Base-by-base conservation (phyloP, 2,888 invertebrate species). In the Alentia gelatinosa region DNA sequence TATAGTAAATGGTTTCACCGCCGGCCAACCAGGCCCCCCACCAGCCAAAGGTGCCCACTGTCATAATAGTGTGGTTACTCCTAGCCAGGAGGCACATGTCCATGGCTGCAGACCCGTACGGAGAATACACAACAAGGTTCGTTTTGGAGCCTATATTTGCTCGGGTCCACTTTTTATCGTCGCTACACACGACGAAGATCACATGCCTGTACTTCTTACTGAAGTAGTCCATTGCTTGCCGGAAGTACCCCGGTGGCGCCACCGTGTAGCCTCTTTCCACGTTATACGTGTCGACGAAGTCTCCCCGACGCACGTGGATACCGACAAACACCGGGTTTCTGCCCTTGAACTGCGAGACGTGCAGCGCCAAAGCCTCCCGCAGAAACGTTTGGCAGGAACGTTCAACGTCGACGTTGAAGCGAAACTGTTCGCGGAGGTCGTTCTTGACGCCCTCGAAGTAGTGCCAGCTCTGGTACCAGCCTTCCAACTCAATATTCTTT, bases 31-130 rank as follows among this genome's bases (percentile, higher is more conserved):
- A 40, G 56, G 93, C 93, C 90, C 92, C 93, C 93, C 92, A 26
- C 93, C 93, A 91, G 4, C 92, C 91, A 50, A 93, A 93, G n/a
- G 93, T 91, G 33, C 93, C 93, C 23, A 92, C 92, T 1, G 93
- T 93, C 42, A 93, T 92, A 37, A 93, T 92, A 68, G 92, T 92
- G 90, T 93, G 93, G 89, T 93, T 93, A 50, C 92, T 93, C 33
- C 42, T 79, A n/a, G 93, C 88, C 47, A 93, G 90, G 26, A 93
- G 40, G 42, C 90, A 91, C 74, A 93, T 84, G 74, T 93, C 93
- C 37, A 91, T 42, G 23, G 86, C 89, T 23, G 92, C 92, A 33
- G 79, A n/a, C 35, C 30, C 40, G 30, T 91, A 75, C 4, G 91
- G 86, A 15, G 92, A 91, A 63, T 91, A 91, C 7, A 93, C 91